phyloP scores from a whole-genome alignment of 2,113 vertebrate species.

The Pluvialis apricaria region DNA sequence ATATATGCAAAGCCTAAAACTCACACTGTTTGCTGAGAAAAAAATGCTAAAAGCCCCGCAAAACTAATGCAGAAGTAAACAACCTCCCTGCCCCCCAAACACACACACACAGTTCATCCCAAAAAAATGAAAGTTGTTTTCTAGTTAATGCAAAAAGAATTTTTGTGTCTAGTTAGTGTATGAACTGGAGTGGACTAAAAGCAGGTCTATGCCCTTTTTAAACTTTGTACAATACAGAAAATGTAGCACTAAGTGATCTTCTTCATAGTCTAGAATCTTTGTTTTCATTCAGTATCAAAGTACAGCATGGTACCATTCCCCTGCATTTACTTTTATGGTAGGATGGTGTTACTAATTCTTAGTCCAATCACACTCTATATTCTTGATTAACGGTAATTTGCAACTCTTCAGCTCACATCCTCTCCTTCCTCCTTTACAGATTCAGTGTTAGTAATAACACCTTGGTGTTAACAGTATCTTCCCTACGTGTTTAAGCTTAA shows the following conservation, averaged over 20 bases:
- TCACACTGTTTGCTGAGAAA: neutral
- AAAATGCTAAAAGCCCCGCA: neutral
- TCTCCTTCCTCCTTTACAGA: neutral
- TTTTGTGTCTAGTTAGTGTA: neutral
- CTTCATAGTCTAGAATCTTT: neutral
- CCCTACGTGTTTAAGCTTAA: neutral
- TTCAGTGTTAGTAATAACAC: neutral
- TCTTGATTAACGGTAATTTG: neutral
- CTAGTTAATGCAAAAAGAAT: neutral
- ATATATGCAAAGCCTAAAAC: neutral
- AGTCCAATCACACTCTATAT: neutral
- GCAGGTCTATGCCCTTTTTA: neutral
- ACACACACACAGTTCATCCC: neutral
- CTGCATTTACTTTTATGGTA: neutral
- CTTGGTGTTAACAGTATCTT: neutral
- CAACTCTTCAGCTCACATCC: neutral
- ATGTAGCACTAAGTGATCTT: neutral
- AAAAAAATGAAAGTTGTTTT: neutral
- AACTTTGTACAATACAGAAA: neutral
- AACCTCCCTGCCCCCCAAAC: neutral
- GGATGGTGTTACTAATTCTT: neutral
- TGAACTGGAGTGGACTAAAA: neutral
- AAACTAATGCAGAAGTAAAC: neutral
- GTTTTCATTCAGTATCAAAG: neutral
- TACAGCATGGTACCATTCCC: neutral